phyloP scores from a whole-genome alignment of 2,888 invertebrate species.

The Abrostola tripartita region DNA sequence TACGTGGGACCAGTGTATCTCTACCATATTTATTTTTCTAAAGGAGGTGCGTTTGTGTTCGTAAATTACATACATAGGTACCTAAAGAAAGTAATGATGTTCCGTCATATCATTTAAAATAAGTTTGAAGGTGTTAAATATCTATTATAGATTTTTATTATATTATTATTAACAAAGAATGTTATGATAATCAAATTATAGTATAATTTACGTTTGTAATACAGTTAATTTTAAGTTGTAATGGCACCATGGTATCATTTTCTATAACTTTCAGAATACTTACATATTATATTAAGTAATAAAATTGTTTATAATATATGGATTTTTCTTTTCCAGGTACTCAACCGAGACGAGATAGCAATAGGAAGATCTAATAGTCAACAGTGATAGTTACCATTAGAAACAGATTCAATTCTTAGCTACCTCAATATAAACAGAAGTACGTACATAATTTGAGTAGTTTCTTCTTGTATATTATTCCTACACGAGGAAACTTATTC shows the following conservation, averaged over 20 bases:
- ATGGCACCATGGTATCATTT: conserved; percentile 33
- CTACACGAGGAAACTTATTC: too few relatives aligned
- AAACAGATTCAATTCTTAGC: too few relatives aligned
- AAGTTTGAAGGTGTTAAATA: not conserved
- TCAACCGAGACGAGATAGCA: not conserved
- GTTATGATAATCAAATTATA: not conserved
- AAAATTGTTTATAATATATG: conserved; percentile 6
- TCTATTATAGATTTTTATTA: not conserved
- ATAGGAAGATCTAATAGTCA: not conserved
- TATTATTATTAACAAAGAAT: not conserved
- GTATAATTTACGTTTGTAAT: not conserved
- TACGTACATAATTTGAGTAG: too few relatives aligned
- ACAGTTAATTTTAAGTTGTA: not conserved
- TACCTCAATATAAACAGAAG: too few relatives aligned
- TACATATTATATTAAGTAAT: not conserved
- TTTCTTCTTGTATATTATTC: too few relatives aligned
- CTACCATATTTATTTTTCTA: too few relatives aligned
- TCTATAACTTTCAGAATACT: too few relatives aligned
- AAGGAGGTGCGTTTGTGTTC: too few relatives aligned
- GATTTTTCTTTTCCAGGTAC: conserved; percentile 38
- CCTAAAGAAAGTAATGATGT: too few relatives aligned
- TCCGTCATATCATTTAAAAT: not conserved
- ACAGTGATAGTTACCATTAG: too few relatives aligned
- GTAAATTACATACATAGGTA: too few relatives aligned
- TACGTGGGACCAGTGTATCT: too few relatives aligned